Evolutionary conservation across 1,140 invertebrate genomes (phyloP), one percentile per base, ranked within the genome.

Genomic region (Condylostylus longicornis): DNA sequence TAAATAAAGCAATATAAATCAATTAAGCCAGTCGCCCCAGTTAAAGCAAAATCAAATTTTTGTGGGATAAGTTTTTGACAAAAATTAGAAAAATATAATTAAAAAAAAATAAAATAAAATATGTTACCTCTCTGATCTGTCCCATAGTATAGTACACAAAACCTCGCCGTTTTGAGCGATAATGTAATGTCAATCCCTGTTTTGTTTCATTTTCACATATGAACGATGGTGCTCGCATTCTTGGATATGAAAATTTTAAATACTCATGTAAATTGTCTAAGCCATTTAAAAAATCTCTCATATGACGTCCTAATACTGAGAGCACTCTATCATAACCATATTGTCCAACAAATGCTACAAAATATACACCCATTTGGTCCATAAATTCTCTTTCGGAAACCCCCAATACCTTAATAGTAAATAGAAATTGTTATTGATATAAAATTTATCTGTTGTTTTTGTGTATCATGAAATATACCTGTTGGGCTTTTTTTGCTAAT

Each of bases 81-180:
- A 25, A 25, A 25, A 8, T 25, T 8, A 25, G 23, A 8, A 25
- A n/a, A n/a, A 25, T 25, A n/a, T n/a, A n/a, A n/a, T n/a, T n/a
- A n/a, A n/a, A n/a, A n/a, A n/a, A n/a, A n/a, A n/a, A 31, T 31
- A 13, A 7, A 31, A 17, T 13, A 13, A 31, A 8, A 31, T 31
- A 9, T 8, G 7, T 18, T 37, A 77, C 77, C 67, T 88, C 81
- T 57, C 83, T 72, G 35, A 96, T 94, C 62, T 96, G 90, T 5
- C 93, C 93, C 78, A 93, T 94, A 1, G 91, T 90, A 52, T 97
- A 98, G 61, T 91, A 89, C 2, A 95, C 78, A 57, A 90, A 96
- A 0, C 90, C 90, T 34, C 82, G 69, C 38, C 91, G 62, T 63
- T 90, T 93, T 40, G 86, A 93, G 30, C 91, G 70, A 57, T 94